Percentiles rank a stretch among this genome's conserved stretches.
phyloP scores from a whole-genome alignment of 2,797 vertebrate genomes.

The Alcedo atthis region DNA sequence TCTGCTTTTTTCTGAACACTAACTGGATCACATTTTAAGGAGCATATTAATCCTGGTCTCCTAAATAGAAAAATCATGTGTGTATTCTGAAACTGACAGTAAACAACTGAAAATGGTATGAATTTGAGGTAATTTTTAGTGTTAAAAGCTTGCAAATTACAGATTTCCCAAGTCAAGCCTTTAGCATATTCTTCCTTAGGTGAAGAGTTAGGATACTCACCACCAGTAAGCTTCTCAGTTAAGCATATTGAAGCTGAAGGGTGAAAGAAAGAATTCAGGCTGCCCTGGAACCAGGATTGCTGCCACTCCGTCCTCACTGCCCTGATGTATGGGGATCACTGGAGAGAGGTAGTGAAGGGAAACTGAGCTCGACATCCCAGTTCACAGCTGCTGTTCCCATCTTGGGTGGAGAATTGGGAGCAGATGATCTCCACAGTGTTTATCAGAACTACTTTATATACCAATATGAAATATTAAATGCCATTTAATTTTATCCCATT shows the following conservation, averaged over 20 bases:
- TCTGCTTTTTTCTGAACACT: background rate
- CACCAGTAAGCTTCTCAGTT: background rate
- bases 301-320: background rate
- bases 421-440: background rate
- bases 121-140: background rate
- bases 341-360: background rate
- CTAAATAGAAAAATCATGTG: background rate
- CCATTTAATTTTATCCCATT: background rate
- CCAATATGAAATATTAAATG: background rate
- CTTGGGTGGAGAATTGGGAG: background rate
- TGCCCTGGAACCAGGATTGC: background rate
- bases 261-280: background rate
- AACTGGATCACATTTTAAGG: background rate
- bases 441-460: background rate
- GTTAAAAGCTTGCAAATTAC: background rate
- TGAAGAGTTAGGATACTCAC: background rate
- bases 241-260: background rate
- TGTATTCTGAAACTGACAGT: background rate
- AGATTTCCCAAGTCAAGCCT: background rate
- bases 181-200: background rate
- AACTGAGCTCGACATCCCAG: background rate
- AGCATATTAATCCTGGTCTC: background rate
- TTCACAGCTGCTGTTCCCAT: background rate
- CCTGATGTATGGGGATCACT: rapidly evolving
- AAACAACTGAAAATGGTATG: background rate